Base-by-base conservation (phyloP, 1,140 invertebrate genomes). In the Wiebesia pumilae region DNA sequence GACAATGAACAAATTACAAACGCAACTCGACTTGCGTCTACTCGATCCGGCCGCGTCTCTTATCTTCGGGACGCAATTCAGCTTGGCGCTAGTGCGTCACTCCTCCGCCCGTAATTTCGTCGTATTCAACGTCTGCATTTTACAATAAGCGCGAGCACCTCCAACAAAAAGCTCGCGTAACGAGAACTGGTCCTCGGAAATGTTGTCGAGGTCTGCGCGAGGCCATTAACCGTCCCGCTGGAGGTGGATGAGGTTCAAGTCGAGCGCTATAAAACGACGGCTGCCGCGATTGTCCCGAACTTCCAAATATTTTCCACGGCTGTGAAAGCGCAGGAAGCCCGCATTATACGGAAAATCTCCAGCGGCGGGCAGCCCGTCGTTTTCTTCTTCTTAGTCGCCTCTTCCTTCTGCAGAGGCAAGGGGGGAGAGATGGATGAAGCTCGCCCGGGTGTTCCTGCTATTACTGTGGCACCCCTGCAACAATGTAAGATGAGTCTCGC, bases 301-400 rank as follows among this genome's bases (percentile, higher is more conserved):
- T 89, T 83, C 81, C 71, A 86, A 89, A 90, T 90, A 89, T 89
- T 89, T 90, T 87, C 78, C 40, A 47, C 81, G 9, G 43, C 47
- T 40, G 79, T 81, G 69, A 86, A 73, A 85, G 65, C 67, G 58
- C 43, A 82, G 84, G 43, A 81, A 38, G 27, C 35, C 71, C 84
- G 89, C 84, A 88, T 88, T 89, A 89, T 84, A 43, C 4, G 85
- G 80, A 86, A 88, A 88, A 81, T 87, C 81, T 81, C 87, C 83
- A 73, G 69, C 85, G 54, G 85, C 38, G 86, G 73, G 27, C 30
- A 67, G n/a, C 30, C 71, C 86, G 54, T 62, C 71, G 81, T 69
- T 77, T 73, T 84, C 83, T 84, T 78, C 78, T 73, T 80, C 77
- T 83, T n/a, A n/a, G 62, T 80, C 35, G 21, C 38, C 65, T 24